A percentile compares a stretch with the other conserved stretches of the same genome.
Evolutionary conservation across 2,113 vertebrate species (phyloP).

Genomic region (Chaetops frenatus): DNA sequence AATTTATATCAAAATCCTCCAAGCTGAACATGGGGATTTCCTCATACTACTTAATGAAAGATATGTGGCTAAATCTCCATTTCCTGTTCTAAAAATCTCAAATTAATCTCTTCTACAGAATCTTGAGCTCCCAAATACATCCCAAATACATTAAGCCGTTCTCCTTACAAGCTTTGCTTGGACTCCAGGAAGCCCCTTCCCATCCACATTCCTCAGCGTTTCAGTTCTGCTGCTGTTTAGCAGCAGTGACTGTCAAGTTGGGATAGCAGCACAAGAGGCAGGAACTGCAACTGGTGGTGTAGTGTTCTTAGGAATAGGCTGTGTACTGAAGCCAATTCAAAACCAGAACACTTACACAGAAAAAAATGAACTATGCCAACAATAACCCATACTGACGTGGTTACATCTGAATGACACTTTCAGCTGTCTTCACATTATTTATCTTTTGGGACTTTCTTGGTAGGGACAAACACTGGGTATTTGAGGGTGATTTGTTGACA

Average conservation of each 20-base stretch:
- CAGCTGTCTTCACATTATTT: neutral
- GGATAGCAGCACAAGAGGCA: neutral
- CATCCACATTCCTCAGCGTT: neutral
- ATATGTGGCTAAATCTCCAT: neutral
- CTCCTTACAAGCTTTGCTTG: neutral
- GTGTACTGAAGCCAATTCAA: neutral
- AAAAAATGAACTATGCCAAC: neutral
- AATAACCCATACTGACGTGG: fast-evolving
- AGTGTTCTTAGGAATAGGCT: neutral
- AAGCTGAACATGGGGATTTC: neutral
- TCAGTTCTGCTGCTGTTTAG: neutral
- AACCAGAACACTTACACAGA: neutral
- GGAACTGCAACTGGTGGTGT: neutral
- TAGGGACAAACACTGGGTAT: neutral
- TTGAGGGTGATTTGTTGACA: neutral
- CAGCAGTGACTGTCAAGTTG: neutral
- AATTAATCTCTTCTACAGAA: neutral
- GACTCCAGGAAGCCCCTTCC: neutral
- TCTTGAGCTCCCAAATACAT: neutral
- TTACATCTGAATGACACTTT: neutral
- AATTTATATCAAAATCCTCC: neutral
- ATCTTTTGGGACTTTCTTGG: neutral
- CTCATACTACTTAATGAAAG: neutral
- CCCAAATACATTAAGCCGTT: neutral
- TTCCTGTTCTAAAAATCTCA: neutral